Percentiles rank a stretch among this genome's conserved stretches.
Evolutionary conservation across 2,888 invertebrate genomes (phyloP).

Genomic region (Papilio elwesi): DNA sequence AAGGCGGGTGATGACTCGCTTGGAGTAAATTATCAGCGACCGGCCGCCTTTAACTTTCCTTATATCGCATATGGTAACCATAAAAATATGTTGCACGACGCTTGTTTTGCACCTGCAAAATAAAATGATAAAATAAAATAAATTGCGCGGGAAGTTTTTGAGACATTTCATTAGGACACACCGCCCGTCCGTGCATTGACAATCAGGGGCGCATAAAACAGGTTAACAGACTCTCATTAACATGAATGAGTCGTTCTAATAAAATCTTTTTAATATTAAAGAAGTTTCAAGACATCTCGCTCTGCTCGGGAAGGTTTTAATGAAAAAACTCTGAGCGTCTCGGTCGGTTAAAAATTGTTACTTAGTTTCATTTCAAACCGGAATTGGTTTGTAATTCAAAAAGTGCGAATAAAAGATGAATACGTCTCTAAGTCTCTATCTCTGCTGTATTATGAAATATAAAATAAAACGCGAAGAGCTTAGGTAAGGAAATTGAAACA

Average conservation of each 20-base stretch:
- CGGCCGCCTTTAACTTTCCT: conserved; percentile 3
- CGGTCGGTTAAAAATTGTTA: conserved; percentile 28
- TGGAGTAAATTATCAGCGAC: conserved; percentile 2
- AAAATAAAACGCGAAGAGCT: too few relatives aligned
- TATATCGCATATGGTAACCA: conserved; percentile 9
- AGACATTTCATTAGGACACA: conserved; percentile 12
- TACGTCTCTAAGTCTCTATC: not conserved
- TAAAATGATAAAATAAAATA: not conserved
- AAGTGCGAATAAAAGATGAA: conserved; percentile 1
- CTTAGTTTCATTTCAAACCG: conserved; percentile 19
- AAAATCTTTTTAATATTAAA: conserved; percentile 41
- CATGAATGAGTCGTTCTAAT: conserved; percentile 35
- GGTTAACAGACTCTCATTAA: conserved; percentile 23
- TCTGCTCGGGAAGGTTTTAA: conserved; percentile 28
- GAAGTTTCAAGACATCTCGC: conserved; percentile 39
- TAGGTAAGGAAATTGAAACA: not conserved
- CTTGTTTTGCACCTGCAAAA: not conserved
- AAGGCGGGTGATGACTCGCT: not conserved
- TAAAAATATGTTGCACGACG: not conserved
- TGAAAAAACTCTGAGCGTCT: conserved; percentile 40
- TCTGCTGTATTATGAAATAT: not conserved
- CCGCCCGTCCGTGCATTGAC: not conserved
- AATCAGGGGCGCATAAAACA: conserved; percentile 33
- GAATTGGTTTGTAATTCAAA: conserved; percentile 24
- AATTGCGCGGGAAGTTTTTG: conserved; percentile 1